These are phyloP conservation scores for Eclectus roratus DNA, from an alignment of 2,113 vertebrate species.

Conservation along the genomic window DNA sequence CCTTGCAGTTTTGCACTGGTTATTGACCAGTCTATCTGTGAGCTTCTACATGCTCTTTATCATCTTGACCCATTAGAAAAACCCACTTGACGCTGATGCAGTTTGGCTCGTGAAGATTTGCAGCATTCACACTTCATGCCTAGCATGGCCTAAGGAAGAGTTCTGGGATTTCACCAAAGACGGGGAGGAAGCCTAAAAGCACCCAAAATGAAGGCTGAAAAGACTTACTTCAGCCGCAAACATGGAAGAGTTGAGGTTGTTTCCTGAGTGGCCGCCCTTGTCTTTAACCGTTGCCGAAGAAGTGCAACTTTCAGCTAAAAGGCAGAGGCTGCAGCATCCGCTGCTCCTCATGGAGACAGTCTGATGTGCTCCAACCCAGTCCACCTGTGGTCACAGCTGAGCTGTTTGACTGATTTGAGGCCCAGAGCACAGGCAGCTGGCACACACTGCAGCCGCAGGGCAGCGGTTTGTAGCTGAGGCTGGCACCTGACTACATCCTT, in stretches of 20 bases:
- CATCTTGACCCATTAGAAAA: not conserved
- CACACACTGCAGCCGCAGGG: fast-evolving
- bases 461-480: not conserved
- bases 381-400: not conserved
- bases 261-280: not conserved
- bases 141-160: not conserved
- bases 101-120: not conserved
- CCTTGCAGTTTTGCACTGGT: not conserved
- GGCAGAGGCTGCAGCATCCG: not conserved
- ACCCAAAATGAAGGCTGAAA: not conserved
- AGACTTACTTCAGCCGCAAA: not conserved
- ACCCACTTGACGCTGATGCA: not conserved
- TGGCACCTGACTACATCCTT: not conserved
- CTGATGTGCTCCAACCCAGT: not conserved
- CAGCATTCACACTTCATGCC: not conserved
- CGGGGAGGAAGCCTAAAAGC: not conserved
- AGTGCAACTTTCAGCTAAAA: not conserved
- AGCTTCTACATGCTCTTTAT: not conserved
- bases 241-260: not conserved
- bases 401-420: not conserved
- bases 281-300: not conserved
- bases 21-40: not conserved
- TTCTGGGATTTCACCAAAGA: not conserved
- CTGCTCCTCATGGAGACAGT: not conserved
- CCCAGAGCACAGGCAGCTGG: not conserved